Evolutionary conservation across 2,797 vertebrate genomes (phyloP).

Genomic region (Lacerta viridis): DNA sequence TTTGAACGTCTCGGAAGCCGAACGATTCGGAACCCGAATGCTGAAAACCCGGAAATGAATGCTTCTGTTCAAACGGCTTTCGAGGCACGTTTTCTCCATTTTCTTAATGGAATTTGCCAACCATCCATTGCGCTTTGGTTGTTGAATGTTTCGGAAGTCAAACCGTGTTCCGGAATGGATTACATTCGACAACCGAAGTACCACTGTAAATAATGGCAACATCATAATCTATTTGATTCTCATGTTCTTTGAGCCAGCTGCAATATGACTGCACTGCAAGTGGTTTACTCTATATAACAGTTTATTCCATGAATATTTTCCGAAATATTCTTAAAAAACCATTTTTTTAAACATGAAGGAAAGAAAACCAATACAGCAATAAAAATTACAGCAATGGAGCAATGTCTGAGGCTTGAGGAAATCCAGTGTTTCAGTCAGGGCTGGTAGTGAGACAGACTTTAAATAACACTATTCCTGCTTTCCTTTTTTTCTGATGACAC

Average conservation of each 20-base stretch:
- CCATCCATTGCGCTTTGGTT: too few species aligned
- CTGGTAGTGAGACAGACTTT: neutral
- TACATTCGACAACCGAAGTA: too few species aligned
- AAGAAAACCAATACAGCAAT: neutral
- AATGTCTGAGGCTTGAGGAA: neutral
- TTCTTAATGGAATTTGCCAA: too few species aligned
- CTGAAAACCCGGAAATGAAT: too few species aligned
- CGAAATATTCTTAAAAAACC: neutral
- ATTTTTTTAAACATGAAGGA: neutral
- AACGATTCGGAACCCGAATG: too few species aligned
- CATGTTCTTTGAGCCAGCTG: neutral
- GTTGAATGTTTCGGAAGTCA: too few species aligned
- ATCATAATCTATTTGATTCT: neutral
- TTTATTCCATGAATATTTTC: neutral
- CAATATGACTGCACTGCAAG: neutral
- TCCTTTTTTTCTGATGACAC: neutral
- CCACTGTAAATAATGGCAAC: neutral
- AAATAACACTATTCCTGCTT: neutral
- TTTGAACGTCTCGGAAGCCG: too few species aligned
- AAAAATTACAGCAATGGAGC: neutral
- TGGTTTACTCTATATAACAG: neutral
- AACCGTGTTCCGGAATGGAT: too few species aligned
- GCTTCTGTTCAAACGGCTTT: too few species aligned
- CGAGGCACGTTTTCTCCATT: too few species aligned
- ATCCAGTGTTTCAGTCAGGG: neutral